phyloP scores from a whole-genome alignment of 2,888 invertebrate genomes.

The Xestia c-nigrum region DNA sequence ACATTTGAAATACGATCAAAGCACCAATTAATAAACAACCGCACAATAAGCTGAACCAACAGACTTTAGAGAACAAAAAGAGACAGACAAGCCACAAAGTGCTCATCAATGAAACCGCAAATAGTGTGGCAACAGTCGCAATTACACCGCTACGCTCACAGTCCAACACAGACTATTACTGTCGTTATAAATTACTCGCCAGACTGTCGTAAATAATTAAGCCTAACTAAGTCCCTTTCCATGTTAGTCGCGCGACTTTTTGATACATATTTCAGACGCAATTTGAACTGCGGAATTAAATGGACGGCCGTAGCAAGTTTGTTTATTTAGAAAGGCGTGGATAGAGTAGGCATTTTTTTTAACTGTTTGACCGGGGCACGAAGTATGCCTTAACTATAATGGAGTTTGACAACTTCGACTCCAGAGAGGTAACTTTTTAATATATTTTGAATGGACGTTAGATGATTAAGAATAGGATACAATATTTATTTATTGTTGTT shows the following conservation, averaged over 20 bases:
- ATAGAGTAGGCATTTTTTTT: neutral
- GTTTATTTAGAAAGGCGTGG: neutral
- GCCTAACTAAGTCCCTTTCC: conserved; percentile 39
- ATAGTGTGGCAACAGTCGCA: conserved; percentile 25
- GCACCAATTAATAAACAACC: conserved; percentile 40
- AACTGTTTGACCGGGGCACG: neutral
- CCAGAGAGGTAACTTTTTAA: neutral
- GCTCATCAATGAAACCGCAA: conserved; percentile 44
- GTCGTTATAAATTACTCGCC: conserved; percentile 50
- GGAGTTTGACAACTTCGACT: too few species aligned
- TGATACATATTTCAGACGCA: conserved; percentile 51
- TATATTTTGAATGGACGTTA: neutral
- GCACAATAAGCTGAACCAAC: conserved; percentile 9
- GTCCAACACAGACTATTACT: conserved; percentile 39
- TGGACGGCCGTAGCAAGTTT: neutral
- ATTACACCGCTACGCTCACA: conserved; percentile 16
- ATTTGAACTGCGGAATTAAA: conserved; percentile 17
- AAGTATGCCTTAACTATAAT: too few species aligned
- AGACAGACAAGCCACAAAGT: conserved; percentile 35
- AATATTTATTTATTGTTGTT: neutral
- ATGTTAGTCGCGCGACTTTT: conserved; percentile 45
- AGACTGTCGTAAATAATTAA: conserved; percentile 51
- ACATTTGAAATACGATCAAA: neutral
- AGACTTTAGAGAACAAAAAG: conserved; percentile 17
- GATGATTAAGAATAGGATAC: neutral